Evolutionary conservation across 2,113 vertebrate species (phyloP), one percentile per base, ranked within the genome.

Genomic region (Python bivittatus): DNA sequence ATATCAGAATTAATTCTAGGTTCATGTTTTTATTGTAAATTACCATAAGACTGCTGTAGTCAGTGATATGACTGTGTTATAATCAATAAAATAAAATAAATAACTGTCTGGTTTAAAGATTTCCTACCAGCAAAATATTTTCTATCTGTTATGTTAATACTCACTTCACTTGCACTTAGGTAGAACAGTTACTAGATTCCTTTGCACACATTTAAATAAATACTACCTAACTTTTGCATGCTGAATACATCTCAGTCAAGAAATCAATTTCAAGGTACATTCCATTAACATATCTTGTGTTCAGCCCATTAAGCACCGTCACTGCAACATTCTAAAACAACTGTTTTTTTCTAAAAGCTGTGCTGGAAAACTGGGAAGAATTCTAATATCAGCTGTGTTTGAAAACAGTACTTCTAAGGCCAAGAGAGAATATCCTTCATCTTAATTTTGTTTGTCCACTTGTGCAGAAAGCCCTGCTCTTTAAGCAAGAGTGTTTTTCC

Each of bases 361-460:
- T 42, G n/a, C 88, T 42, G 22, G 79, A 64, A 89, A 89, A 92
- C 79, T 61, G 56, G 48, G 84, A 27, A 48, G 88, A 85, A 89
- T 92, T 85, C 84, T 42, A 92, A 89, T 53, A 92, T 44, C 72
- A 85, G 44, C 89, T 89, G 44, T 84, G 56, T 89, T 68, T 33
- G 44, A 89, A 92, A 84, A 92, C 33, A 58, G 25, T 85, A 54
- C 85, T 89, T 92, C 87, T 85, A 48, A 85, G 57, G n/a, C 72
- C 12, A 85, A 61, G 15, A 25, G 38, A 84, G 42, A 89, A 84
- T 84, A 84, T 61, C 44, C 57, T 92, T 89, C 56, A 64, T 92
- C 87, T 85, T 92, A 89, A 89, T 92, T 92, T 85, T 92, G 88
- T 92, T 85, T 92, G 57, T 92, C 87, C 88, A 61, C 29, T 85